Percentiles rank a stretch among this genome's conserved stretches.
Evolutionary conservation across 2,888 invertebrate genomes (phyloP).

Genomic region (Mythimna vitellina): DNA sequence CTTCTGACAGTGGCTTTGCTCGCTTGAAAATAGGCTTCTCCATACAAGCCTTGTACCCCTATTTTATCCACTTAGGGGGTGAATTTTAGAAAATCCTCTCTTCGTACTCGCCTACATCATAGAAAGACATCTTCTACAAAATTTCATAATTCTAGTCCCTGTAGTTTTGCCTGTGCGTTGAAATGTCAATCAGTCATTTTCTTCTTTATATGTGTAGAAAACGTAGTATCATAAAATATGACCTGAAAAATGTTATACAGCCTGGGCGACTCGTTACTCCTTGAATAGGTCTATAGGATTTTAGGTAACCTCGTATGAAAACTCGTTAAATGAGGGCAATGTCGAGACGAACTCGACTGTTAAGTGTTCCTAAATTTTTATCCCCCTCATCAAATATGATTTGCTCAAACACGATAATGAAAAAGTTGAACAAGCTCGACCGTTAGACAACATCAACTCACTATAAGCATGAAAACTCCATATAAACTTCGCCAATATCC

Average conservation of each 20-base stretch:
- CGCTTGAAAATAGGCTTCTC: too few relatives aligned
- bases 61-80: too few relatives aligned
- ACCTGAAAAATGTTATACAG: not conserved
- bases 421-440: conserved; percentile 54
- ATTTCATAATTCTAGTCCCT: too few relatives aligned
- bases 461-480: conserved; percentile 66
- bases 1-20: too few relatives aligned
- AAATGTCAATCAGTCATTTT: too few relatives aligned
- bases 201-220: too few relatives aligned
- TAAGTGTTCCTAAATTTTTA: conserved; percentile 53
- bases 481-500: conserved; percentile 77
- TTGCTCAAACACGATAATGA: conserved; percentile 50
- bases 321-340: not conserved
- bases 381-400: conserved; percentile 58
- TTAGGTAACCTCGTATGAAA: conserved; percentile 16
- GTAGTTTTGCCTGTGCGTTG: too few relatives aligned
- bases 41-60: too few relatives aligned
- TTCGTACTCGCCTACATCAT: too few relatives aligned
- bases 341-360: conserved; percentile 3
- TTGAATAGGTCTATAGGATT: not conserved
- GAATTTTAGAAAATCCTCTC: too few relatives aligned
- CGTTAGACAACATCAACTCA: conserved; percentile 51
- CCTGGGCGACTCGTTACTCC: not conserved
- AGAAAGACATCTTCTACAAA: too few relatives aligned
- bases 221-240: not conserved